Conservation (phyloP, 2,888 invertebrate genomes). For the Orthosia incerta region DNA sequence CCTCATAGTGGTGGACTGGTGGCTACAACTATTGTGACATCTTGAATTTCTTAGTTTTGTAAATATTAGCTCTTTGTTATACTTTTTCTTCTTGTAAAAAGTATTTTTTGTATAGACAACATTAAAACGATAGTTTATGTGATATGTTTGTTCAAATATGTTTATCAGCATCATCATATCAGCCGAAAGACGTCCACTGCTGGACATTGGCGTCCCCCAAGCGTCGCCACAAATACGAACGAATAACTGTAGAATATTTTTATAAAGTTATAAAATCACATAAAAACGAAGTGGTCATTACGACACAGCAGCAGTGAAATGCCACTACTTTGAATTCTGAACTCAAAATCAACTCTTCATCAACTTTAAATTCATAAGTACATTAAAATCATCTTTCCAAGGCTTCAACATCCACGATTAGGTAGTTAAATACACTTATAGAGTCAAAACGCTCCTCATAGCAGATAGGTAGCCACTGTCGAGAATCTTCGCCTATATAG, state of each 20-base stretch:
- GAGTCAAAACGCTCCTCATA: constrained; percentile 50
- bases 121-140: background rate
- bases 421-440: constrained; percentile 36
- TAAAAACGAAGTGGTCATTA: no score
- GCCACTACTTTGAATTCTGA: no score
- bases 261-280: no score
- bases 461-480: constrained; percentile 53
- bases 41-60: constrained; percentile 35
- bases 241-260: no score
- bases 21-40: constrained; percentile 42
- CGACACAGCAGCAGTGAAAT: no score
- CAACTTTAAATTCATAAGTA: background rate
- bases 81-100: background rate
- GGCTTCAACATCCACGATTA: constrained; percentile 28
- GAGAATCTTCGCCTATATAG: constrained; percentile 37
- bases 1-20: constrained; percentile 6
- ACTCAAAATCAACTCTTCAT: no score
- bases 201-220: no score
- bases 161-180: no score
- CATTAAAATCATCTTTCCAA: background rate
- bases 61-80: constrained; percentile 40
- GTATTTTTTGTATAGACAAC: background rate
- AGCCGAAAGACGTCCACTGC: no score
- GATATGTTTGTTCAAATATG: no score
- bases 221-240: no score